These are phyloP conservation scores for Cebuella pygmaea DNA, from an alignment of 2,797 vertebrate genomes.

Conservation along the genomic window DNA sequence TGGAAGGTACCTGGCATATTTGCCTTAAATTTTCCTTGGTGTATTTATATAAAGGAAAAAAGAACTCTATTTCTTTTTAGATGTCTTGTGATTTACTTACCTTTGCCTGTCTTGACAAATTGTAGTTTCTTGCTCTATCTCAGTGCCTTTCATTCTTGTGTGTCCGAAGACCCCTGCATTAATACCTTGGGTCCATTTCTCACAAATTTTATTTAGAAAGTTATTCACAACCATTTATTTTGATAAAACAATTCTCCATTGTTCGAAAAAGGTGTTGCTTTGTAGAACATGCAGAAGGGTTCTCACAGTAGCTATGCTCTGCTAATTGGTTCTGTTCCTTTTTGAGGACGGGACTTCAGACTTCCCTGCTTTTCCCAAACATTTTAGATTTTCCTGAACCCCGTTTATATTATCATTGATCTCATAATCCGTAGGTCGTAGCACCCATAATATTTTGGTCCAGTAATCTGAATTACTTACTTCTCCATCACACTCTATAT, in stretches of 20 bases:
- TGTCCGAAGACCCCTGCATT: background rate
- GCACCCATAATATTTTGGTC: rapidly evolving
- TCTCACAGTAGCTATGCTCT: background rate
- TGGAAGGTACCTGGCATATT: background rate
- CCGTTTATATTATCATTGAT: rapidly evolving
- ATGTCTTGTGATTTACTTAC: background rate
- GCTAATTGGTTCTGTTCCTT: background rate
- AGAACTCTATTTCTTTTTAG: background rate
- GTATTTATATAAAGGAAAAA: background rate
- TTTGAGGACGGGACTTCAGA: background rate
- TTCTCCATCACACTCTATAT: background rate
- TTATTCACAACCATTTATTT: background rate
- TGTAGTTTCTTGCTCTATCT: background rate
- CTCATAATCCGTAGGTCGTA: rapidly evolving
- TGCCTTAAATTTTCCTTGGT: background rate
- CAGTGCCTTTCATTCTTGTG: background rate
- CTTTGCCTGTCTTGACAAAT: background rate
- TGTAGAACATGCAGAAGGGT: background rate
- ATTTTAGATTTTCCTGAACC: background rate
- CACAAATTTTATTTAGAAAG: background rate
- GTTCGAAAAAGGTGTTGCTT: background rate
- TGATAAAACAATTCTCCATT: background rate
- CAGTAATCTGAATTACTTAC: background rate
- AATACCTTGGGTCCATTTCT: background rate
- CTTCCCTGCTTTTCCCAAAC: background rate